A percentile compares a stretch with the other conserved stretches of the same genome.
These are phyloP conservation scores for pig (Sus scrofa) DNA, from an alignment of 2,113 vertebrate genomes.

Conservation along the genomic window DNA sequence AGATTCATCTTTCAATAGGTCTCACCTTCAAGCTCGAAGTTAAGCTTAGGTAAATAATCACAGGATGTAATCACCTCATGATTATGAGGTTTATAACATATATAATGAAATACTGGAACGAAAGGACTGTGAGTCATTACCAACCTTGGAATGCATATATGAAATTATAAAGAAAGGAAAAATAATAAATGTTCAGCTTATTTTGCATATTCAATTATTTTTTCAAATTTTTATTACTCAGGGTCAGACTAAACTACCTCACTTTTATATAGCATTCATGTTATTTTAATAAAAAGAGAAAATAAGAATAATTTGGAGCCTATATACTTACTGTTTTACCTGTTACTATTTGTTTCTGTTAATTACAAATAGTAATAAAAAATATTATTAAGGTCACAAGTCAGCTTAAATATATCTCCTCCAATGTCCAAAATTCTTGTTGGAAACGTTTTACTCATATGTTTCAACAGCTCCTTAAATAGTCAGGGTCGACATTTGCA, in stretches of 20 bases:
- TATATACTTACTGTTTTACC: background rate
- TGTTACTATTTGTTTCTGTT: background rate
- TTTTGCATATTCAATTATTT: background rate
- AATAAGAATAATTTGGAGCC: background rate
- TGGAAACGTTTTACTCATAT: background rate
- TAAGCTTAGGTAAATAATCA: background rate
- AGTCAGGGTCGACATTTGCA: background rate
- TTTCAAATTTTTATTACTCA: background rate
- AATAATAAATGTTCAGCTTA: background rate
- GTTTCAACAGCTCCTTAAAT: background rate
- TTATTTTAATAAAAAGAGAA: background rate
- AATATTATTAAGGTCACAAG: background rate
- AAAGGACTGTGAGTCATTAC: background rate
- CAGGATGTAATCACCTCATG: background rate
- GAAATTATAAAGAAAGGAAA: background rate
- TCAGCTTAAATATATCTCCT: background rate
- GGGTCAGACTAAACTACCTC: background rate
- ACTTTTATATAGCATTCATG: background rate
- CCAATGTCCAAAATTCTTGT: background rate
- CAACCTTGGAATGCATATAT: background rate
- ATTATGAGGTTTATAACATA: background rate
- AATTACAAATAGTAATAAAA: background rate
- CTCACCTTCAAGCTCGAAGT: background rate
- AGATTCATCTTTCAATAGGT: background rate
- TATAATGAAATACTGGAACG: background rate